phyloP scores from a whole-genome alignment of 2,888 invertebrate genomes.

The Ormyrus labotus region DNA sequence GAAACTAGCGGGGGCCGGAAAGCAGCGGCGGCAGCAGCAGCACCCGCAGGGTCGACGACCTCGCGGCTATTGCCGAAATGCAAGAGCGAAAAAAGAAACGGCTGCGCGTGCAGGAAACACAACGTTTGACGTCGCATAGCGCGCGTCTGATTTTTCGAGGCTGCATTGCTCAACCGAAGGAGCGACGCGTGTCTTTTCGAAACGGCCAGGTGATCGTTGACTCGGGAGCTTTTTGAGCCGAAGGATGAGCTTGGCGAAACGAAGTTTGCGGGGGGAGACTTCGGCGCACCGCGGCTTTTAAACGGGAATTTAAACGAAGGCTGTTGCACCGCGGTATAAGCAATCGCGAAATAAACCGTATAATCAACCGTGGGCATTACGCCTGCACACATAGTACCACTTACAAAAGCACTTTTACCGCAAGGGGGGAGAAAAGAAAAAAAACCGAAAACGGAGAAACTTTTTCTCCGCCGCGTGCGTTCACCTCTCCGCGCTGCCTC shows the following conservation, averaged over 20 bases:
- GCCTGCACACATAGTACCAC: conserved; percentile 5
- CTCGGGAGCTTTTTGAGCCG: too few relatives aligned
- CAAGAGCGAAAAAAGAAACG: conserved; percentile 30
- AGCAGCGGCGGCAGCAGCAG: too few relatives aligned
- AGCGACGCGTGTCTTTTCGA: too few relatives aligned
- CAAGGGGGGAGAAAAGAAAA: background rate
- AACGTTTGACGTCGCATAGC: too few relatives aligned
- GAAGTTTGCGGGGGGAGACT: background rate
- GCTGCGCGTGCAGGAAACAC: conserved; percentile 10
- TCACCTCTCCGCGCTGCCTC: background rate
- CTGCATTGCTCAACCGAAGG: too few relatives aligned
- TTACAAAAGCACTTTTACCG: conserved; percentile 33
- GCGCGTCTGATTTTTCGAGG: too few relatives aligned
- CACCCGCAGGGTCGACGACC: conserved; percentile 70
- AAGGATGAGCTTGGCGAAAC: too few relatives aligned
- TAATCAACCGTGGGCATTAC: conserved; percentile 31
- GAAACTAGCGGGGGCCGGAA: conserved; percentile 4
- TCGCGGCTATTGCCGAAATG: conserved; percentile 71
- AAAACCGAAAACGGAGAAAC: background rate
- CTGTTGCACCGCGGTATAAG: background rate
- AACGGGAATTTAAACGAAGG: conserved; percentile 21
- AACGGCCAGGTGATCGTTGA: too few relatives aligned
- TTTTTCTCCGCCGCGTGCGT: too few relatives aligned
- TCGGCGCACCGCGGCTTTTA: background rate
- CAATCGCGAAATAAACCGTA: conserved; percentile 34